Conservation (phyloP, 2,797 vertebrate species). For the Odontamblyopus lacepedii region DNA sequence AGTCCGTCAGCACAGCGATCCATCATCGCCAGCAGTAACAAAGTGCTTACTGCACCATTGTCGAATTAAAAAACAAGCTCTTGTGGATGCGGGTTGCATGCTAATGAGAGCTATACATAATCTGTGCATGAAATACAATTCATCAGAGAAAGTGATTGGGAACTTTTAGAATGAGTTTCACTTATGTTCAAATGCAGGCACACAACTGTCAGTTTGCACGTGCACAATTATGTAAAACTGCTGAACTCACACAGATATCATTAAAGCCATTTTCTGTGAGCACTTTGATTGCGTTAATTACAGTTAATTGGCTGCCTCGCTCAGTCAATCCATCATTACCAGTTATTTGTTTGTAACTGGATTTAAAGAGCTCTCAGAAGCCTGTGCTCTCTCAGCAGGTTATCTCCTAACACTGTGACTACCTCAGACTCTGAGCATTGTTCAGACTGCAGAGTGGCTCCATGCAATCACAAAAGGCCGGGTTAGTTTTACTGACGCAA, state of each 20-base stretch:
- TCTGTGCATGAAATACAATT: constrained; percentile 41
- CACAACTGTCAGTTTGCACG: constrained; percentile 28
- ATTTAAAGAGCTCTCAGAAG: constrained; percentile 59
- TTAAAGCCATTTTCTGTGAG: constrained; percentile 61
- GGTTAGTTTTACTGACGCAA: constrained; percentile 76
- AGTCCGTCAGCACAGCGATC: constrained; percentile 67
- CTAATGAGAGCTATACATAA: constrained; percentile 48
- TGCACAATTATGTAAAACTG: constrained; percentile 53
- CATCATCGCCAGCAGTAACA: constrained; percentile 58
- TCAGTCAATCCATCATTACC: constrained; percentile 61
- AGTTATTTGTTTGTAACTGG: constrained; percentile 66
- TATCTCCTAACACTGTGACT: constrained; percentile 45
- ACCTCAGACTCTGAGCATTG: constrained; percentile 50
- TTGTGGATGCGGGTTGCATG: constrained; percentile 51
- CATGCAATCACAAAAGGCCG: constrained; percentile 71
- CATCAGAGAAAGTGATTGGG: constrained; percentile 34
- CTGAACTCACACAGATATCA: constrained; percentile 53
- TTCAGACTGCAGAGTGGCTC: constrained; percentile 55
- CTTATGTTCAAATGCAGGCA: constrained; percentile 11
- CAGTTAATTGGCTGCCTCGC: constrained; percentile 63
- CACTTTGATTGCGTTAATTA: constrained; percentile 74
- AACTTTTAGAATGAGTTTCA: constrained; percentile 11
- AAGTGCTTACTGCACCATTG: constrained; percentile 62
- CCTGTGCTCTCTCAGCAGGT: constrained; percentile 65
- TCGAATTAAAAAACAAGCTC: constrained; percentile 71